phyloP scores from a whole-genome alignment of 2,113 vertebrate species.

The Sinocyclocheilus grahami region DNA sequence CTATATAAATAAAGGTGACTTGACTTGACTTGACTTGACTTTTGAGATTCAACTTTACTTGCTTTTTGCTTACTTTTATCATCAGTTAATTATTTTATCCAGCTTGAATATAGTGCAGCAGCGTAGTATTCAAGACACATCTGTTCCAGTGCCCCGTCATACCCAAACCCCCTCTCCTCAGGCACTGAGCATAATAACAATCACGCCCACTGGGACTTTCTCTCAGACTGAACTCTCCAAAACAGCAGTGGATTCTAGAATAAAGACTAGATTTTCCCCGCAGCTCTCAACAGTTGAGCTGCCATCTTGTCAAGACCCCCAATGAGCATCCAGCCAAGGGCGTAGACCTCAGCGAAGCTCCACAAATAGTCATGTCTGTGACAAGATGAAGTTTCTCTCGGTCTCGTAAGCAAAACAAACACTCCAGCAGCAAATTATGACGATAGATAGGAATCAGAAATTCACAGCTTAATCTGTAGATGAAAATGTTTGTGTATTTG shows the following conservation, averaged over 20 bases:
- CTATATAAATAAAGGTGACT: too few relatives aligned
- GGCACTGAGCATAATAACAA: slow-evolving; percentile 31
- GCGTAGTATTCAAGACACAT: not conserved
- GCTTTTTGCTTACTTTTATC: not conserved
- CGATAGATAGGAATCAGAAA: not conserved
- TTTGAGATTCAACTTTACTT: not conserved
- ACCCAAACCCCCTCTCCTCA: not conserved
- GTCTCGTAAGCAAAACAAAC: not conserved
- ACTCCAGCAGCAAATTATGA: not conserved
- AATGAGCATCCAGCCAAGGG: slow-evolving; percentile 26
- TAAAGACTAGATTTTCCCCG: slow-evolving; percentile 27
- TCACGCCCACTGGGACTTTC: slow-evolving; percentile 7
- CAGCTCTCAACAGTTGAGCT: slow-evolving; percentile 26
- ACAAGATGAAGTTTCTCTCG: not conserved
- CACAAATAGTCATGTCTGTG: slow-evolving; percentile 37
- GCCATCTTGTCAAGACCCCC: slow-evolving; percentile 30
- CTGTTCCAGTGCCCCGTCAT: not conserved
- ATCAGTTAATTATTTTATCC: not conserved
- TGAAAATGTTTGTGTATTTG: not conserved
- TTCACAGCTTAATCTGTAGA: not conserved
- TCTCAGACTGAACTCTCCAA: slow-evolving; percentile 10
- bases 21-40: too few relatives aligned
- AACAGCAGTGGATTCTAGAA: slow-evolving; percentile 35
- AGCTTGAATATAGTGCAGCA: not conserved
- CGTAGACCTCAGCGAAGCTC: not conserved